Evolutionary conservation across 2,797 vertebrate genomes (phyloP).

Genomic region (Bradypodion pumilum): DNA sequence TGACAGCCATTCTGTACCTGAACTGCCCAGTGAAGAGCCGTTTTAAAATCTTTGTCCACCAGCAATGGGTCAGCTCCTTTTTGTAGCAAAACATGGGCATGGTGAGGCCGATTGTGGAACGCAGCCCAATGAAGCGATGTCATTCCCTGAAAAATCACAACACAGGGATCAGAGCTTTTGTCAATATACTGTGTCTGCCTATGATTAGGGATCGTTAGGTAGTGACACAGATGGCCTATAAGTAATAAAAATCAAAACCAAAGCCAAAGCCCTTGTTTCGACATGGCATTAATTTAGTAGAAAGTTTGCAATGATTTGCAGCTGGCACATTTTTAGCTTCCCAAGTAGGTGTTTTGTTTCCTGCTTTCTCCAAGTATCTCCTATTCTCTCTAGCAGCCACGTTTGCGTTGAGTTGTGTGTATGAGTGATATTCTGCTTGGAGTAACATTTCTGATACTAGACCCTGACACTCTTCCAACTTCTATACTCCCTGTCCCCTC

Average conservation of each 20-base stretch:
- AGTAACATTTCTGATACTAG: background rate
- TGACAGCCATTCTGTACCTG: constrained; percentile 75
- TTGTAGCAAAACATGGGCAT: constrained; percentile 83
- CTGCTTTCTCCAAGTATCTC: background rate
- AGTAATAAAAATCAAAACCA: constrained; percentile 14
- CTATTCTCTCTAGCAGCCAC: background rate
- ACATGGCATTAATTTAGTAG: constrained; percentile 4
- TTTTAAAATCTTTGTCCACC: constrained; percentile 90
- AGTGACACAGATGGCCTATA: background rate
- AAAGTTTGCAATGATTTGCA: accelerated
- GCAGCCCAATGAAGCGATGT: constrained; percentile 90
- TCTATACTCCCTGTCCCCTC: background rate
- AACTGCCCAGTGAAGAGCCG: constrained; percentile 88
- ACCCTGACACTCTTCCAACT: background rate
- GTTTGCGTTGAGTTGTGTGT: too few relatives aligned
- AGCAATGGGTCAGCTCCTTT: constrained; percentile 86
- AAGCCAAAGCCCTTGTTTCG: background rate
- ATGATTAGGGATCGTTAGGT: background rate
- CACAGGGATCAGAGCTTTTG: background rate
- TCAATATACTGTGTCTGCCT: background rate
- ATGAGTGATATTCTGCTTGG: background rate
- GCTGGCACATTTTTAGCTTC: background rate
- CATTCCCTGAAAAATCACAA: constrained; percentile 83
- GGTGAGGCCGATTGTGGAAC: constrained; percentile 87
- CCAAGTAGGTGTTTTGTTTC: too few relatives aligned